Evolutionary conservation across 1,140 invertebrate species (phyloP).

Genomic region (Ganaspis sp.): DNA sequence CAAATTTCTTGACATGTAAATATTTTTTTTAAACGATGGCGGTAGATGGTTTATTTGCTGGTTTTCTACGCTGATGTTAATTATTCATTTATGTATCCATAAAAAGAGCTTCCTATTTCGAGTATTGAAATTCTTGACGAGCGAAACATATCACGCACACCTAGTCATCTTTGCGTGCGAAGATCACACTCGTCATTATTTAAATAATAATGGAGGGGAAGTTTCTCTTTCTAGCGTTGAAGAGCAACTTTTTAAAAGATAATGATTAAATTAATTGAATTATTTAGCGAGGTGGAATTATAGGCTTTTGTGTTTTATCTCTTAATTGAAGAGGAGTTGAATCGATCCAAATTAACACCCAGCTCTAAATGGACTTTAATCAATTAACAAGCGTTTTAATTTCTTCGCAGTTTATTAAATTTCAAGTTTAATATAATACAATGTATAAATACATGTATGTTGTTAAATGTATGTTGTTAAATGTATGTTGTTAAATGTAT

Average conservation of each 20-base stretch:
- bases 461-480: no score
- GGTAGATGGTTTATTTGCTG: not conserved
- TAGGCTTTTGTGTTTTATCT: constrained; percentile 9
- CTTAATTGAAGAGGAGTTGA: not conserved
- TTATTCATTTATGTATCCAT: constrained; percentile 17
- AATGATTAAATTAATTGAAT: constrained; percentile 24
- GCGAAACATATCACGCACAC: constrained; percentile 28
- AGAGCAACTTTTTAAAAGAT: not conserved
- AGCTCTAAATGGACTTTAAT: not conserved
- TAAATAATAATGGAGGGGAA: not conserved
- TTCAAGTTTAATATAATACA: no score
- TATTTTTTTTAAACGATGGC: no score
- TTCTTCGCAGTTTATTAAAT: not conserved
- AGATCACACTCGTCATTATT: constrained; percentile 21
- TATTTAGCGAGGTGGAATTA: not conserved
- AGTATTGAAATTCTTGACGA: constrained; percentile 24
- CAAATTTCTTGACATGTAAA: no score
- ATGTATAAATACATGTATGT: no score
- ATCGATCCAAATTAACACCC: no score
- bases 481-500: no score
- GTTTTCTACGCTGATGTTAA: not conserved
- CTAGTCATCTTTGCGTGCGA: constrained; percentile 24
- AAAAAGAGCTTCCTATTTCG: constrained; percentile 21
- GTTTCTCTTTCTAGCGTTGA: not conserved
- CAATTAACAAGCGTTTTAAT: not conserved